Percentiles rank a stretch among this genome's conserved stretches.
Conservation (phyloP, 2,888 invertebrate genomes). For the Tetragonisca angustula region DNA sequence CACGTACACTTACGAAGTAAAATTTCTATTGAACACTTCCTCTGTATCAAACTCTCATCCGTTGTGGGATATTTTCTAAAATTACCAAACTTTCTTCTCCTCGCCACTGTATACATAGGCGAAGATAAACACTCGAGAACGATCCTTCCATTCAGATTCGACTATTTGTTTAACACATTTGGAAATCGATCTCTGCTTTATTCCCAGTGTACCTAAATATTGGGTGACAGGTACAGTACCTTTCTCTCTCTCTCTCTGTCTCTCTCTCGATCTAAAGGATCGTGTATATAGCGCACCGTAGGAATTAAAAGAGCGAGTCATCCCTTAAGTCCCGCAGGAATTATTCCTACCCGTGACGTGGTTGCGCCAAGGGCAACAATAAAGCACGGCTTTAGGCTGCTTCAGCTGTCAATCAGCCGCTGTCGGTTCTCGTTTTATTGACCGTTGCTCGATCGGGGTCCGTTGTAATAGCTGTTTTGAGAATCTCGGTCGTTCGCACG, state of each 20-base stretch:
- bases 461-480: conserved; percentile 57
- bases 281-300: background rate
- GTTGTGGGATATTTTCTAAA: too few relatives aligned
- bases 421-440: conserved; percentile 52
- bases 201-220: background rate
- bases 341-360: conserved; percentile 41
- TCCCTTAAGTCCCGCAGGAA: conserved; percentile 54
- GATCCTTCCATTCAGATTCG: background rate
- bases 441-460: conserved; percentile 44
- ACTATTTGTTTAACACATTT: background rate
- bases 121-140: too few relatives aligned
- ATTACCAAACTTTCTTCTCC: background rate
- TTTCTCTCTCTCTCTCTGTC: background rate
- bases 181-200: background rate
- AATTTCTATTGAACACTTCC: too few relatives aligned
- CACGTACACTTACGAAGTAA: too few relatives aligned
- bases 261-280: background rate
- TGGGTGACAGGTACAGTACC: conserved; percentile 13
- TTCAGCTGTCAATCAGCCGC: conserved; percentile 63
- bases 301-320: conserved; percentile 47
- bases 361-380: conserved; percentile 55
- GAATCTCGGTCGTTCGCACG: conserved; percentile 33
- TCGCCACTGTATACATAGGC: too few relatives aligned
- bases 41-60: too few relatives aligned
- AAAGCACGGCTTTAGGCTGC: conserved; percentile 48